phyloP scores from a whole-genome alignment of 1,140 invertebrate species.

The Drosophila trapezifrons region DNA sequence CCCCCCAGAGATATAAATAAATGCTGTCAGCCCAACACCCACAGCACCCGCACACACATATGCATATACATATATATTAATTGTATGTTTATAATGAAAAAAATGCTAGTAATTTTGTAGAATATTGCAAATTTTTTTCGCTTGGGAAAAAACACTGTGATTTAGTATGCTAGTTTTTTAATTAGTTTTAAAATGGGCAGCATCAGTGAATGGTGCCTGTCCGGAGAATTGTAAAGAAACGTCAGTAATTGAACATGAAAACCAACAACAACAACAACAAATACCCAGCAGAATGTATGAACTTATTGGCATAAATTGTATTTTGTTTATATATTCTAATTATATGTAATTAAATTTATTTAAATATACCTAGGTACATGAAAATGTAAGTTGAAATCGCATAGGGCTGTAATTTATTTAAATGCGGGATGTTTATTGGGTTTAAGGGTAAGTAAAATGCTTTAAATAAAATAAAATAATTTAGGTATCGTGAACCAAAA shows the following conservation, averaged over 20 bases:
- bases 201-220: conserved; percentile 35
- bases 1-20: conserved; percentile 10
- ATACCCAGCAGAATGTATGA: conserved; percentile 50
- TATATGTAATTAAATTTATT: conserved; percentile 78
- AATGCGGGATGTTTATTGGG: background rate
- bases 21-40: conserved; percentile 30
- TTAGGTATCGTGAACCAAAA: too few species aligned
- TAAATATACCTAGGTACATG: conserved; percentile 70
- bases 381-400: conserved; percentile 44
- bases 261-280: conserved; percentile 3
- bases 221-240: conserved; percentile 22
- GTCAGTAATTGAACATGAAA: conserved; percentile 23
- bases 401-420: background rate
- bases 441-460: too few species aligned
- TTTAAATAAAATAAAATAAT: too few species aligned
- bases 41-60: conserved; percentile 26
- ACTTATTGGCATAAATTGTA: conserved; percentile 53
- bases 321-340: conserved; percentile 76
- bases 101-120: conserved; percentile 68
- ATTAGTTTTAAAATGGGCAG: conserved; percentile 74
- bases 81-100: conserved; percentile 38
- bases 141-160: conserved; percentile 83
- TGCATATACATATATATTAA: conserved; percentile 26
- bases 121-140: conserved; percentile 80
- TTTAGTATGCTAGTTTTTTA: conserved; percentile 84